Percentiles rank a stretch among this genome's conserved stretches.
Evolutionary conservation across 92 coral and sea anemone genomes (phyloP).

Genomic region (Muricea muricata): DNA sequence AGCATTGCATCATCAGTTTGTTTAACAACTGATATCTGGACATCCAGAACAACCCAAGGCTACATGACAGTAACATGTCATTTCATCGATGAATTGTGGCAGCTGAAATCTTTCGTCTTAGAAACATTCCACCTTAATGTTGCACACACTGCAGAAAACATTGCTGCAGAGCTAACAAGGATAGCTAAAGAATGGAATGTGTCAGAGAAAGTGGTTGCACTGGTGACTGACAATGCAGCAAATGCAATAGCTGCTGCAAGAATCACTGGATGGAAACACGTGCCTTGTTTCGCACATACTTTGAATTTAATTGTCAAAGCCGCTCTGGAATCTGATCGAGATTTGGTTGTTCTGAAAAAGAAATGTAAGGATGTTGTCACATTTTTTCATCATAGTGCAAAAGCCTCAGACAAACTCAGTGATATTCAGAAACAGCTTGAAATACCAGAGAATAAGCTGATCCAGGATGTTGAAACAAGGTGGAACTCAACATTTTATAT

Average conservation of each 20-base stretch:
- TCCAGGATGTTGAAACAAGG: conserved; percentile 4
- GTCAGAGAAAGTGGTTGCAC: conserved; percentile 39
- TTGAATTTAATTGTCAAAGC: conserved; percentile 35
- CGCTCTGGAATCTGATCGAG: conserved; percentile 46
- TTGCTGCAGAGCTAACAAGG: conserved; percentile 15
- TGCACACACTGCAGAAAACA: conserved; percentile 34
- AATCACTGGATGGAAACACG: conserved; percentile 51
- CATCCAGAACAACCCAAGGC: conserved; percentile 31
- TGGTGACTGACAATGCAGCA: conserved; percentile 50
- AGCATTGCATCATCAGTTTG: conserved; percentile 24
- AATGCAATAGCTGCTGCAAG: conserved; percentile 40
- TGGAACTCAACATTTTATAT: conserved; percentile 15
- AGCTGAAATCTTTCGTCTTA: conserved; percentile 37
- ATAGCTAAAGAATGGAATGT: conserved; percentile 41
- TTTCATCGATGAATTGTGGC: conserved; percentile 32
- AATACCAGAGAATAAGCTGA: background rate
- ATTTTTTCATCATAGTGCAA: conserved; percentile 31
- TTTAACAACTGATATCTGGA: conserved; percentile 32
- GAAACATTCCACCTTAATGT: conserved; percentile 37
- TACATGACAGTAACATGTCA: conserved; percentile 46
- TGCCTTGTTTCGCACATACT: conserved; percentile 46
- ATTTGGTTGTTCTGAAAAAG: conserved; percentile 35
- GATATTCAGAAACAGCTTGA: background rate
- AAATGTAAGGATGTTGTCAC: background rate
- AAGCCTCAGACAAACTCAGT: conserved; percentile 44